Conservation (phyloP, 2,888 invertebrate genomes). For the Neria commutata region DNA sequence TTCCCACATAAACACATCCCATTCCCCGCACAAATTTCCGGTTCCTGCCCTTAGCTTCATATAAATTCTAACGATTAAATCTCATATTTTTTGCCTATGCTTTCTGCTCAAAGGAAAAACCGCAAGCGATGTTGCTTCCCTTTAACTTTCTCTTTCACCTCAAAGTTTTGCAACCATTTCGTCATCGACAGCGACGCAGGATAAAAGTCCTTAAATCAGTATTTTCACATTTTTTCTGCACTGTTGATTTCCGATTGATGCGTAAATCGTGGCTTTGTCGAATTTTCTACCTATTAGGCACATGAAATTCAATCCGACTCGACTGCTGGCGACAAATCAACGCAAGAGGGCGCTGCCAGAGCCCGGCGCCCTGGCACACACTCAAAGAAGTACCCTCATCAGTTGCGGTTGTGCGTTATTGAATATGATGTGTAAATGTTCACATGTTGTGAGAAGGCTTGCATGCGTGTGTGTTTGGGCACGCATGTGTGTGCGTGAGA, state of each 20-base stretch:
- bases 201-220: slow-evolving; percentile 24
- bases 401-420: slow-evolving; percentile 40
- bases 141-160: too few species aligned
- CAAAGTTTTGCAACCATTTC: too few species aligned
- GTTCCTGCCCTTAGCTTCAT: too few species aligned
- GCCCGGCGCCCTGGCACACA: background rate
- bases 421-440: slow-evolving; percentile 42
- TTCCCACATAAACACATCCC: too few species aligned
- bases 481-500: slow-evolving; percentile 10
- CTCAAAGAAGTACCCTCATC: slow-evolving; percentile 40
- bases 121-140: too few species aligned
- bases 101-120: too few species aligned
- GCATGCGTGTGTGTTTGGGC: background rate
- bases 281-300: slow-evolving; percentile 53
- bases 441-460: slow-evolving; percentile 7
- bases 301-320: slow-evolving; percentile 51
- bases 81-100: too few species aligned
- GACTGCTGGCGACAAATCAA: slow-evolving; percentile 30
- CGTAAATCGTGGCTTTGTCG: slow-evolving; percentile 37
- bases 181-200: too few species aligned
- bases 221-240: slow-evolving; percentile 43
- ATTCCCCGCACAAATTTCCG: too few species aligned
- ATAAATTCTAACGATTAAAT: too few species aligned
- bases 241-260: slow-evolving; percentile 43
- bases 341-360: background rate